phyloP scores from a whole-genome alignment of 2,888 invertebrate species.

The Escarpia spicata region DNA sequence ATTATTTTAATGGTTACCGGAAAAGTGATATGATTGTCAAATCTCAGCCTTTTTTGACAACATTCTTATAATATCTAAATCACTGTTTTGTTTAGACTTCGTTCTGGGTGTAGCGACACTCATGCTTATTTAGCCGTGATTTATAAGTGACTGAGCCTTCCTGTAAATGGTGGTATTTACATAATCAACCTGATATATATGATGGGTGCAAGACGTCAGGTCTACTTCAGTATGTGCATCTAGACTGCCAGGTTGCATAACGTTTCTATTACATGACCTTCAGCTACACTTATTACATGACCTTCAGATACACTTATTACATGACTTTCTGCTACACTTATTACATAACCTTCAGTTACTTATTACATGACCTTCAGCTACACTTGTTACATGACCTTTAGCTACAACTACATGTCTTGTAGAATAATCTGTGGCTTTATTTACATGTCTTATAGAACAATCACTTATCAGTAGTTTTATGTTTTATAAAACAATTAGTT shows the following conservation, averaged over 20 bases:
- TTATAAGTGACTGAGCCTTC: not conserved
- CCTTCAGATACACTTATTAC: too few species aligned
- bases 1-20: constrained; percentile 13
- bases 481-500: not conserved
- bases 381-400: too few species aligned
- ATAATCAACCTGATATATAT: not conserved
- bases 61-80: constrained; percentile 16
- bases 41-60: not conserved
- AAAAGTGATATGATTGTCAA: constrained; percentile 5
- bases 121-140: not conserved
- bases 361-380: too few species aligned
- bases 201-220: not conserved
- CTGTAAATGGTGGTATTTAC: not conserved
- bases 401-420: too few species aligned
- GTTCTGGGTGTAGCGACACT: not conserved
- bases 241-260: not conserved
- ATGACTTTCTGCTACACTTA: too few species aligned
- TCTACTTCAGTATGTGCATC: not conserved
- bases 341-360: too few species aligned
- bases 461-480: too few species aligned
- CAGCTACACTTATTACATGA: not conserved
- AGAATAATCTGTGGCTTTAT: too few species aligned
- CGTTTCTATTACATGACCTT: not conserved
- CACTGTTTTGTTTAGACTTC: constrained; percentile 13
- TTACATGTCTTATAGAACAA: too few species aligned